Base-by-base conservation (phyloP, 2,888 invertebrate species). In the Diaphora mendica region DNA sequence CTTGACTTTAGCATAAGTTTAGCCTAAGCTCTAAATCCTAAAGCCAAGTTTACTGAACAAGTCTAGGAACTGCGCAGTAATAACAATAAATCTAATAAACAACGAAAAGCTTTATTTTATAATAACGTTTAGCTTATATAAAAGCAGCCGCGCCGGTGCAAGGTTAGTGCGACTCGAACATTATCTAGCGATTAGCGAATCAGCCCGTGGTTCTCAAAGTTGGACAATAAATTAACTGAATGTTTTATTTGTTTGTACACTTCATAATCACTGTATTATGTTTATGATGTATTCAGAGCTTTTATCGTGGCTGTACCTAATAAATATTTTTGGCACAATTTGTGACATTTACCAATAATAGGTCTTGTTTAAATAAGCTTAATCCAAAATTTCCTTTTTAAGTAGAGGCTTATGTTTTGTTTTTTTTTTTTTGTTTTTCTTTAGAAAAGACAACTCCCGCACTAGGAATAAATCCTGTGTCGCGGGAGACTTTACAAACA, bases 121-220 rank as follows among this genome's bases (percentile, higher is more conserved):
- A 77, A 81, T 51, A 67, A 66, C 62, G 68, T 48, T 39, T 48
- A 72, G 66, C 68, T 72, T 72, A 80, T 69, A 69, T 72, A 75
- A 77, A 73, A 79, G 81, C 85, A 82, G 78, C 66, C 78, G 69
- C 83, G 80, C 65, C 79, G 69, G 64, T 72, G 77, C 89, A 89
- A 89, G 88, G 89, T 86, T 86, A 85, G 80, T 64, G 70, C 80
- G 83, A 81, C 81, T 85, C 83, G 75, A 85, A 86, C 85, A 85
- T 86, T 89, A 85, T 85, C 85, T 78, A 82, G 79, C 83, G 86
- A 89, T 89, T 88, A 88, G 83, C 85, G 85, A 83, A 83, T 85
- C 82, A 75, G 73, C 76, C 4, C 64, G 70, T 71, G 85, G 71
- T 78, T 33, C 80, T 84, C 82, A 87, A 86, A 83, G 77, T 80